Percentiles rank a stretch among this genome's conserved stretches.
Evolutionary conservation across 2,797 vertebrate genomes (phyloP).

Genomic region (Platyrinchus mystaceus): DNA sequence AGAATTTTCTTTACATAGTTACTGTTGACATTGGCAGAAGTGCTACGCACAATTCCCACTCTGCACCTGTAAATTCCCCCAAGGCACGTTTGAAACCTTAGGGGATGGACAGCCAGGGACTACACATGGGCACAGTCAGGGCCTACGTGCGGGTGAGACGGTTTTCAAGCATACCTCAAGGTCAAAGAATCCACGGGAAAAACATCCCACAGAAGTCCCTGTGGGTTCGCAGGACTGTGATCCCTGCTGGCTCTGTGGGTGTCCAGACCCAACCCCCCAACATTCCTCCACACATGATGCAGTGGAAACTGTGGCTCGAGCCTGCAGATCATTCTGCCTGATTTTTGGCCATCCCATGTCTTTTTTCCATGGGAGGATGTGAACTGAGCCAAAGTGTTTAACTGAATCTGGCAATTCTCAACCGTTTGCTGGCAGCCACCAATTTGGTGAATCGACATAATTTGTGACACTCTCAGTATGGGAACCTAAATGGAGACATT

Average conservation of each 20-base stretch:
- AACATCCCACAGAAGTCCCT: not conserved
- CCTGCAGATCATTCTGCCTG: conserved; percentile 46
- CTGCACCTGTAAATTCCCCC: conserved; percentile 33
- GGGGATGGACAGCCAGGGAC: not conserved
- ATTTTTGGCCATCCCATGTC: conserved; percentile 46
- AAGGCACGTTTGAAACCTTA: not conserved
- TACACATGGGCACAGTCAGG: not conserved
- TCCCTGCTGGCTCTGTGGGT: conserved; percentile 48
- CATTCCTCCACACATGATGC: conserved; percentile 60
- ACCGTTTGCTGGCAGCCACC: conserved; percentile 6
- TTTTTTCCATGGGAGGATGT: conserved; percentile 67
- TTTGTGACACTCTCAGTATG: conserved; percentile 51
- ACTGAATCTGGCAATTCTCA: conserved; percentile 59
- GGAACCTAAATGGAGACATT: conserved; percentile 25
- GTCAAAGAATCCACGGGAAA: not conserved
- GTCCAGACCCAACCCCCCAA: not conserved
- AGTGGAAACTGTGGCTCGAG: conserved; percentile 58
- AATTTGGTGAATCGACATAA: conserved; percentile 45
- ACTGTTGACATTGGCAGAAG: conserved; percentile 11
- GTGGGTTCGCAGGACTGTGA: rapidly evolving
- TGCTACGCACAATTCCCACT: not conserved
- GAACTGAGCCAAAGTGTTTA: conserved; percentile 51
- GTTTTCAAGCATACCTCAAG: not conserved
- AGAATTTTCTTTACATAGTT: conserved; percentile 23
- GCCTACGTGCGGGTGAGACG: rapidly evolving